A percentile compares a stretch with the other conserved stretches of the same genome.
These are phyloP conservation scores for Echinarachnius parma DNA, from an alignment of 53 echinoderm and acorn worm genomes.

Conservation along the genomic window DNA sequence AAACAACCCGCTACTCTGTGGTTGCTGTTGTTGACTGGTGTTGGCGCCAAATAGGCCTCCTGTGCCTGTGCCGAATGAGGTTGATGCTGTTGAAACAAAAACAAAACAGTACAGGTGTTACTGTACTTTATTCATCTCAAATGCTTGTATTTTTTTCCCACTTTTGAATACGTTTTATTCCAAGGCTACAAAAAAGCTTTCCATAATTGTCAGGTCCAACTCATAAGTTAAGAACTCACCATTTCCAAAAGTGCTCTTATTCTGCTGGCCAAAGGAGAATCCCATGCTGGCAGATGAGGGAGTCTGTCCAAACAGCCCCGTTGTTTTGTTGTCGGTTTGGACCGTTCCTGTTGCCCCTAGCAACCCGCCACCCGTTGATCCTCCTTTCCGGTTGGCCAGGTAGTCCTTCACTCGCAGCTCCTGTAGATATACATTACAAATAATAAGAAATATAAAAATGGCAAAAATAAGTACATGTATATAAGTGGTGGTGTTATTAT, in stretches of 20 bases:
- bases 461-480: too few relatives aligned
- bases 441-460: neutral
- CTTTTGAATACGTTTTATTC: too few relatives aligned
- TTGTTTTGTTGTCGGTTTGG: slow-evolving; percentile 70
- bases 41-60: slow-evolving; percentile 58
- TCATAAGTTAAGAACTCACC: slow-evolving; percentile 28
- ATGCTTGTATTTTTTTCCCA: too few relatives aligned
- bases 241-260: slow-evolving; percentile 74
- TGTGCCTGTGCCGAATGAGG: slow-evolving; percentile 40
- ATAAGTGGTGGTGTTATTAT: too few relatives aligned
- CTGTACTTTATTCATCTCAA: neutral
- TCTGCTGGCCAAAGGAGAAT: slow-evolving; percentile 68
- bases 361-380: slow-evolving; percentile 55
- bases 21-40: slow-evolving; percentile 43
- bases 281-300: slow-evolving; percentile 46
- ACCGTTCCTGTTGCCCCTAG: slow-evolving; percentile 60
- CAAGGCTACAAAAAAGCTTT: too few relatives aligned
- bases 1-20: slow-evolving; percentile 55
- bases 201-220: too few relatives aligned
- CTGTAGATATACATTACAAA: slow-evolving; percentile 16
- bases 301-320: slow-evolving; percentile 75
- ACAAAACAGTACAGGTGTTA: neutral
- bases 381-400: slow-evolving; percentile 80
- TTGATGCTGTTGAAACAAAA: slow-evolving; percentile 20
- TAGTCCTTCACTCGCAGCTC: slow-evolving; percentile 92